Base-by-base conservation (phyloP, 2,888 invertebrate genomes). In the Diarsia brunnea region DNA sequence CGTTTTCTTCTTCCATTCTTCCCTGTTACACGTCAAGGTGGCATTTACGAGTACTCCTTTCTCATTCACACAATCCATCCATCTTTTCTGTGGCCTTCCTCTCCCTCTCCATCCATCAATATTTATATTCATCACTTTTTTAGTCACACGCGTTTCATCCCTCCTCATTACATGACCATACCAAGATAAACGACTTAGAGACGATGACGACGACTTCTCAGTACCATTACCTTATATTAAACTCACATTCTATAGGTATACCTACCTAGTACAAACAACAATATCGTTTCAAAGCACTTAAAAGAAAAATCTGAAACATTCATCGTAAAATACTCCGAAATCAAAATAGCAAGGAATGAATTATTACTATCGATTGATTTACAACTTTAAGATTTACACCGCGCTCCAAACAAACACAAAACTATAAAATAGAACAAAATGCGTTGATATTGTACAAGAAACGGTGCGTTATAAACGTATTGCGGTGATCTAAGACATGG, bases 301-400 rank as follows among this genome's bases (percentile, higher is more conserved):
- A 63, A 76, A 61, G 7, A 68, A 75, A 75, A 73, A 71, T 71
- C 27, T 51, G n/a, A 78, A 75, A 67, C 66, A 75, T 72, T 76
- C 61, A 60, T 81, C 75, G 71, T 73, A 73, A 78, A 78, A 74
- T 67, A 70, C 19, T 27, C 4, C 11, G 19, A 66, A 73, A 51
- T 68, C 65, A 60, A 83, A 83, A 79, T 64, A 70, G 75, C 70
- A 19, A 31, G n/a, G 55, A 61, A 81, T 73, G 81, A 83, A 83
- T 87, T 81, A 82, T 82, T 79, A 75, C 63, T 64, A 80, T 79
- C 64, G 81, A 87, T 87, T 87, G 87, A 87, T 87, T 87, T 86
- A 87, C 66, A 74, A 73, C 69, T 63, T 21, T 8, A 55, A 79
- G 85, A 86, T 86, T 87, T 86, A 86, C 61, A 81, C 51, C 69